A percentile compares a stretch with the other conserved stretches of the same genome.
phyloP scores from a whole-genome alignment of 1,140 invertebrate species.

The Heliconius hermathena region DNA sequence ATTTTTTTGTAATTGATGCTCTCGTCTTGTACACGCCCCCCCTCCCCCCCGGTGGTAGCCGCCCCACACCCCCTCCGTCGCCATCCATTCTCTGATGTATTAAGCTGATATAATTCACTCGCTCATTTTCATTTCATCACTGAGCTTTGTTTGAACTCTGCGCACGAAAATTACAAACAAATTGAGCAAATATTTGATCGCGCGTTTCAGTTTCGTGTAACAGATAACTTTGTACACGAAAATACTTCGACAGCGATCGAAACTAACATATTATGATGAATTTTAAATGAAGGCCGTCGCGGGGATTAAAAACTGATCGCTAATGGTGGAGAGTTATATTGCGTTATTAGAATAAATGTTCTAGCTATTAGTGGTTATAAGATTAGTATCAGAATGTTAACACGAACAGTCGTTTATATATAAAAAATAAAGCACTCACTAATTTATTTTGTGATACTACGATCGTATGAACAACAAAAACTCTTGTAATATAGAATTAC shows the following conservation, averaged over 20 bases:
- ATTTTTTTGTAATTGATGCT: slow-evolving; percentile 1
- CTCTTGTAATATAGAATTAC: too few species aligned
- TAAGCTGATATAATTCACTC: slow-evolving; percentile 7
- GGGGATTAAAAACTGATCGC: too few species aligned
- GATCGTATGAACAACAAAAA: too few species aligned
- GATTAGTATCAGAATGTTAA: too few species aligned
- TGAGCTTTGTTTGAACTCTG: slow-evolving; percentile 1
- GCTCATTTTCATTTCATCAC: neutral
- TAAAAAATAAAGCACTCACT: too few species aligned
- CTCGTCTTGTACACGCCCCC: neutral
- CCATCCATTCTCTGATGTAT: neutral
- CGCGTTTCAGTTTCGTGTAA: slow-evolving; percentile 7
- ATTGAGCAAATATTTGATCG: slow-evolving; percentile 14
- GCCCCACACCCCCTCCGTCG: neutral
- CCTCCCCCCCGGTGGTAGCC: neutral
- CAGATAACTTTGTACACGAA: neutral
- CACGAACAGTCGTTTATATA: too few species aligned
- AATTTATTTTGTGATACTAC: too few species aligned
- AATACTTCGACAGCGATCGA: slow-evolving; percentile 5
- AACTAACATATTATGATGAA: slow-evolving; percentile 1
- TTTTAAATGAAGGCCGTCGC: neutral
- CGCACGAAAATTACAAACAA: slow-evolving; percentile 7
- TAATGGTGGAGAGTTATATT: too few species aligned
- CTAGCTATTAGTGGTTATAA: too few species aligned
- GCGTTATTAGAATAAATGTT: too few species aligned